A percentile compares a stretch with the other conserved stretches of the same genome.
Conservation (phyloP, 2,797 vertebrate species). For the Alectoris magna region DNA sequence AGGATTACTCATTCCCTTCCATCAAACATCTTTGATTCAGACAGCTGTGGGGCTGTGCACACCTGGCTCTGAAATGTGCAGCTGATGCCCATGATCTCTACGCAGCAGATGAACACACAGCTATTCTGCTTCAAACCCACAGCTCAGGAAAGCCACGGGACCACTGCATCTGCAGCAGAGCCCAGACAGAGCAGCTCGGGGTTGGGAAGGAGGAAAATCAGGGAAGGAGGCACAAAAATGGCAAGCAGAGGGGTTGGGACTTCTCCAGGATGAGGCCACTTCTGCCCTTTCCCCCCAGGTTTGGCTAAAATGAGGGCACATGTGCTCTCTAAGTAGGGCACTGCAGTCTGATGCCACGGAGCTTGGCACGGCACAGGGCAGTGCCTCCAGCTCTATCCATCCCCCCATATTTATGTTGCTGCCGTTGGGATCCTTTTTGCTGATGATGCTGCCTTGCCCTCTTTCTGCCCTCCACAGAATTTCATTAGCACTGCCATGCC, state of each 20-base stretch:
- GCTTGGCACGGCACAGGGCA: background rate
- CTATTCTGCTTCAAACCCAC: background rate
- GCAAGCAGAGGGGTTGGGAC: background rate
- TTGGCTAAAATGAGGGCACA: background rate
- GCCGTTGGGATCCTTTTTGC: background rate
- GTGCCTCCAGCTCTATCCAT: background rate
- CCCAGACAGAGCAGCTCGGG: background rate
- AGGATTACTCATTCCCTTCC: background rate
- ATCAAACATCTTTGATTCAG: background rate
- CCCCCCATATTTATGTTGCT: background rate
- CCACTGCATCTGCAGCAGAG: background rate
- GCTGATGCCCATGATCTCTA: background rate
- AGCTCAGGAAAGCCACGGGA: background rate
- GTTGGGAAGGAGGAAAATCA: background rate
- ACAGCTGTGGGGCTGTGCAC: background rate
- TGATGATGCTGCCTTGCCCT: background rate
- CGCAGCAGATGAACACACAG: background rate
- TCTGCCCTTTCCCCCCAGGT: background rate
- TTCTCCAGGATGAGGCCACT: background rate
- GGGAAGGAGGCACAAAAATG: accelerated
- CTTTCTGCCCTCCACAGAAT: constrained; percentile 15
- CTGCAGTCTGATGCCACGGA: background rate
- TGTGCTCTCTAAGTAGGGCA: background rate
- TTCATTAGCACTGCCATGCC: constrained; percentile 11
- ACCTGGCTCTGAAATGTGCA: background rate